Percentiles rank a stretch among this genome's conserved stretches.
phyloP scores from a whole-genome alignment of 2,113 vertebrate genomes.

The Microcebus lehilahytsara region DNA sequence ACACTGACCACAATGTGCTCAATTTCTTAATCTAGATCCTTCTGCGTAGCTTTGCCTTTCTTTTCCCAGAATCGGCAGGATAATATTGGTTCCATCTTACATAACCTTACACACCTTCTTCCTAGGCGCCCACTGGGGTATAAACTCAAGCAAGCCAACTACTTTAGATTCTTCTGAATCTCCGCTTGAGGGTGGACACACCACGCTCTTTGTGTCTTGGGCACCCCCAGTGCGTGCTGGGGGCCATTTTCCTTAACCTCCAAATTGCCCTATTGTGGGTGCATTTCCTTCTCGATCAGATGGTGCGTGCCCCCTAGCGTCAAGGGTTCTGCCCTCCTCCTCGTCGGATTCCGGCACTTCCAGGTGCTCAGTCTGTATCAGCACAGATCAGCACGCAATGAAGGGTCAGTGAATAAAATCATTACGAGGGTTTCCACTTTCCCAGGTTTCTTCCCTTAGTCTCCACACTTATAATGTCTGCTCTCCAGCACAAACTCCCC shows the following conservation, averaged over 20 bases:
- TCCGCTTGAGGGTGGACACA: neutral
- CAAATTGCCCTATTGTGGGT: neutral
- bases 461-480: neutral
- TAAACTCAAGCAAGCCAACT: neutral
- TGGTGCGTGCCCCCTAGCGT: too few species aligned
- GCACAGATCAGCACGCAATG: too few species aligned
- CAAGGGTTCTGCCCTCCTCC: neutral
- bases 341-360: neutral
- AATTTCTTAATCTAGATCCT: neutral
- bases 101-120: neutral
- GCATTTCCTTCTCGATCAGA: neutral
- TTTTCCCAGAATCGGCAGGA: neutral
- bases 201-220: neutral
- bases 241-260: neutral
- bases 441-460: neutral
- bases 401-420: too few species aligned
- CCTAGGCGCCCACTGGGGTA: neutral
- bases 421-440: neutral
- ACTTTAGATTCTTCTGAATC: neutral
- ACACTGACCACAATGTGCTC: neutral
- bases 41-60: neutral
- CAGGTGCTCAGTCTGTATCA: neutral
- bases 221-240: too few species aligned
- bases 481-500: neutral
- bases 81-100: neutral